These are phyloP conservation scores for Polypterus bichir DNA, from an alignment of 2,113 vertebrate species.

Conservation along the genomic window DNA sequence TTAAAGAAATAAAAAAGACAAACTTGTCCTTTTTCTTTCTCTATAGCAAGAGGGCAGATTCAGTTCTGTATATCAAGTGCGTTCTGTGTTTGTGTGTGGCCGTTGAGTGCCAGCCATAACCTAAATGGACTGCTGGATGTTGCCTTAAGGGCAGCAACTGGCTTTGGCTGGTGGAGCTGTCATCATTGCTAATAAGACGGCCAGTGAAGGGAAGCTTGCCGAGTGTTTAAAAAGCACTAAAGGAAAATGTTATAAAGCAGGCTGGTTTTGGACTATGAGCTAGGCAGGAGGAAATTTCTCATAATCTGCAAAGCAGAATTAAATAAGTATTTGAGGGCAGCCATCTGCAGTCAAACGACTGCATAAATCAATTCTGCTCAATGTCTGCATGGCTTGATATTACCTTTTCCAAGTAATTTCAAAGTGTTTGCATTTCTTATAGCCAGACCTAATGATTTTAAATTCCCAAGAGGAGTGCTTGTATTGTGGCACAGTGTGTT, in stretches of 20 bases:
- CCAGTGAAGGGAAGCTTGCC: constrained; percentile 1
- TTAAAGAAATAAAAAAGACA: too few relatives aligned
- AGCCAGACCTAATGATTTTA: too few relatives aligned
- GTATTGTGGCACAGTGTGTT: too few relatives aligned
- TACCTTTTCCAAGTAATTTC: too few relatives aligned
- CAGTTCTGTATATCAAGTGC: too few relatives aligned
- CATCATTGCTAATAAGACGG: neutral
- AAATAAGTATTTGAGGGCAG: neutral
- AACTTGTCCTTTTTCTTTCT: too few relatives aligned
- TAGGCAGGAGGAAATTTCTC: neutral
- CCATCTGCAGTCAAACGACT: neutral
- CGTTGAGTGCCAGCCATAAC: neutral
- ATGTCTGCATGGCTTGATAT: too few relatives aligned
- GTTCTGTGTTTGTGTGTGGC: too few relatives aligned
- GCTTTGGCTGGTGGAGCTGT: constrained; percentile 3
- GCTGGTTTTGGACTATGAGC: neutral
- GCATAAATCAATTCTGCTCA: neutral
- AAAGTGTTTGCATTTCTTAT: too few relatives aligned
- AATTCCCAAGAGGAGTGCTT: too few relatives aligned
- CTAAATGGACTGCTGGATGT: neutral
- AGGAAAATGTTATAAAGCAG: neutral
- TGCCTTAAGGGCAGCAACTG: constrained; percentile 1
- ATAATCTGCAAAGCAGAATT: neutral
- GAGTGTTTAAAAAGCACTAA: constrained; percentile 1
- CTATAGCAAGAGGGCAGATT: too few relatives aligned